Evolutionary conservation across 2,797 vertebrate genomes (phyloP).

Genomic region (Epinephelus coioides): DNA sequence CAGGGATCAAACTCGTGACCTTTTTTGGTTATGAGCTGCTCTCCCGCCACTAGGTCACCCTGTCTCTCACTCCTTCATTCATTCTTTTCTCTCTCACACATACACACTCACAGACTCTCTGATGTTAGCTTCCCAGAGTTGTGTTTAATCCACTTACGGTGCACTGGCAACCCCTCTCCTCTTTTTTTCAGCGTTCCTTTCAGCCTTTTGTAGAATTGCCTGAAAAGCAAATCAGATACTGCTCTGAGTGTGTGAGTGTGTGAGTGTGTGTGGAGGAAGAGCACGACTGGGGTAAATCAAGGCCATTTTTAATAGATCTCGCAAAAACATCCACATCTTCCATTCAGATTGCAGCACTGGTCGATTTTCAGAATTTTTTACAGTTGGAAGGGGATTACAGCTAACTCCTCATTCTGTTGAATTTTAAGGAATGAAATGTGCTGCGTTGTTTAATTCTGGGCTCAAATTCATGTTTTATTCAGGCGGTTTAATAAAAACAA

Average conservation of each 20-base stretch:
- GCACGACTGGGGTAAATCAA: conserved; percentile 42
- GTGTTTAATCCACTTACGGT: conserved; percentile 74
- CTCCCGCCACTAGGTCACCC: conserved; percentile 53
- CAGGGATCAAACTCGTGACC: conserved; percentile 67
- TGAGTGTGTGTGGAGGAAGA: conserved; percentile 10
- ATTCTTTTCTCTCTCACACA: not conserved
- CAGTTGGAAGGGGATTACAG: conserved; percentile 33
- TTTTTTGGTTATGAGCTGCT: conserved; percentile 65
- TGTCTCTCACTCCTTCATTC: conserved; percentile 37
- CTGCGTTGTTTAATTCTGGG: conserved; percentile 60
- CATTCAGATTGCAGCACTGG: conserved; percentile 15
- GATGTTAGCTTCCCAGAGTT: conserved; percentile 72
- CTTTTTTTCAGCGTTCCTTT: conserved; percentile 62
- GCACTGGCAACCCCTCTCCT: conserved; percentile 50
- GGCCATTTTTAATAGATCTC: conserved; percentile 62
- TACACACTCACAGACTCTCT: conserved; percentile 26
- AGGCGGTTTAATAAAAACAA: conserved; percentile 69
- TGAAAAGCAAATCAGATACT: conserved; percentile 72
- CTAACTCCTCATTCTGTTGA: conserved; percentile 34
- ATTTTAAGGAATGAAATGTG: conserved; percentile 57
- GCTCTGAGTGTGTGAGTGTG: conserved; percentile 28
- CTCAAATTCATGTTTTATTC: conserved; percentile 66
- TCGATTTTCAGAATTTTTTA: conserved; percentile 19
- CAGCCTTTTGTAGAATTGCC: conserved; percentile 62
- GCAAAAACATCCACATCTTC: conserved; percentile 40